Percentiles rank a stretch among this genome's conserved stretches.
Conservation (phyloP, 2,797 vertebrate genomes). For the Notoglanidium macrostoma region DNA sequence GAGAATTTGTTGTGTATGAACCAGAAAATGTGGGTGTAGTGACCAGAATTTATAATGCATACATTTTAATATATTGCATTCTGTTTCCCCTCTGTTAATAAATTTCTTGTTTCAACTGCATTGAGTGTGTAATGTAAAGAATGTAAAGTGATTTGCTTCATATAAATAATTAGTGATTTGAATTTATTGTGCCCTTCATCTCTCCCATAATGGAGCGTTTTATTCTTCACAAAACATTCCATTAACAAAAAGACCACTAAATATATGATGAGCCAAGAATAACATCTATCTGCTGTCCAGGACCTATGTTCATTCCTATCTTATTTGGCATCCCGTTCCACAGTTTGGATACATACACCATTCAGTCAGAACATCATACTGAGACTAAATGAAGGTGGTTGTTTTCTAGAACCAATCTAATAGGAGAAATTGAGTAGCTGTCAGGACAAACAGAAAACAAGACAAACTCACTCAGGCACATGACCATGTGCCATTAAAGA, state of each 20-base stretch:
- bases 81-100: slow-evolving; percentile 1
- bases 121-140: slow-evolving; percentile 26
- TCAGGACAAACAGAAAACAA: slow-evolving; percentile 31
- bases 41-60: not conserved
- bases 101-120: not conserved
- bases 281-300: not conserved
- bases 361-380: not conserved
- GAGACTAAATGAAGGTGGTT: not conserved
- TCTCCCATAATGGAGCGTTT: not conserved
- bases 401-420: slow-evolving; percentile 15
- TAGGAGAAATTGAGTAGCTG: not conserved
- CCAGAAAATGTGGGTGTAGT: not conserved
- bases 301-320: not conserved
- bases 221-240: slow-evolving; percentile 5
- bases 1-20: slow-evolving; percentile 71
- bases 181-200: not conserved
- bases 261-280: not conserved
- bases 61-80: not conserved
- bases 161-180: slow-evolving; percentile 7
- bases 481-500: slow-evolving; percentile 56
- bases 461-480: slow-evolving; percentile 31
- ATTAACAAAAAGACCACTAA: slow-evolving; percentile 15
- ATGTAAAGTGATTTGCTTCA: slow-evolving; percentile 11
- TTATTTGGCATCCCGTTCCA: slow-evolving; percentile 15
- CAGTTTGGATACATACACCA: not conserved